These are phyloP conservation scores for Psylliodes chrysocephalus DNA, from an alignment of 2,888 invertebrate species.

Conservation along the genomic window DNA sequence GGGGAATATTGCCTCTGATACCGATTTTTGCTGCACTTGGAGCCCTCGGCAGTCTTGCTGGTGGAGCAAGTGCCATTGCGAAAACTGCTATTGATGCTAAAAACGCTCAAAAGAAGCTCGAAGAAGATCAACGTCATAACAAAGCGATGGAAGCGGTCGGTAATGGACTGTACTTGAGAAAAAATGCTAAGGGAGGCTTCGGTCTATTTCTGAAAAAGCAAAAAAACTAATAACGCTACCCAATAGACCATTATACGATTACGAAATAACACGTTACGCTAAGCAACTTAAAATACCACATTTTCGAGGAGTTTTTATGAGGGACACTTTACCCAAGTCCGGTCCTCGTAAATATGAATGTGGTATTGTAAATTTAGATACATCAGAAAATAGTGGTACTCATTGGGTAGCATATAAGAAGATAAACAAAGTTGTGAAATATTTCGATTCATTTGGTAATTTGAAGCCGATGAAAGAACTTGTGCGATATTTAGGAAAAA, in stretches of 20 bases:
- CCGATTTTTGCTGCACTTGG: constrained; percentile 54
- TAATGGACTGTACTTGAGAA: constrained; percentile 18
- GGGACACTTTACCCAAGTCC: constrained; percentile 39
- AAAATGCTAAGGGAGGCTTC: neutral
- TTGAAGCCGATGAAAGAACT: too few species aligned
- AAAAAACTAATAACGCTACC: constrained; percentile 33
- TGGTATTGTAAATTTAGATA: too few species aligned
- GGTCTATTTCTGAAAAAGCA: constrained; percentile 3
- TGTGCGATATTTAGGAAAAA: too few species aligned
- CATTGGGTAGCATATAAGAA: too few species aligned
- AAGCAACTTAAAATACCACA: too few species aligned
- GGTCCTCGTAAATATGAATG: too few species aligned
- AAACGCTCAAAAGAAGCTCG: constrained; percentile 52
- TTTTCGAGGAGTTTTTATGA: constrained; percentile 44
- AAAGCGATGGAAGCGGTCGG: constrained; percentile 56
- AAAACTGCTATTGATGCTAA: constrained; percentile 56
- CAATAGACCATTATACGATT: constrained; percentile 28
- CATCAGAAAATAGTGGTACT: too few species aligned
- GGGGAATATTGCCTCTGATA: constrained; percentile 54
- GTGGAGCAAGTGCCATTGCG: constrained; percentile 56
- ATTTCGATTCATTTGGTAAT: too few species aligned
- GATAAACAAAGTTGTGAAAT: too few species aligned
- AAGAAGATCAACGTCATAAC: constrained; percentile 56
- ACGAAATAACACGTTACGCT: too few species aligned
- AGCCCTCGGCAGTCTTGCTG: constrained; percentile 50